A percentile compares a stretch with the other conserved stretches of the same genome.
phyloP scores from a whole-genome alignment of 2,113 vertebrate species.

The Pygathrix nemaeus region DNA sequence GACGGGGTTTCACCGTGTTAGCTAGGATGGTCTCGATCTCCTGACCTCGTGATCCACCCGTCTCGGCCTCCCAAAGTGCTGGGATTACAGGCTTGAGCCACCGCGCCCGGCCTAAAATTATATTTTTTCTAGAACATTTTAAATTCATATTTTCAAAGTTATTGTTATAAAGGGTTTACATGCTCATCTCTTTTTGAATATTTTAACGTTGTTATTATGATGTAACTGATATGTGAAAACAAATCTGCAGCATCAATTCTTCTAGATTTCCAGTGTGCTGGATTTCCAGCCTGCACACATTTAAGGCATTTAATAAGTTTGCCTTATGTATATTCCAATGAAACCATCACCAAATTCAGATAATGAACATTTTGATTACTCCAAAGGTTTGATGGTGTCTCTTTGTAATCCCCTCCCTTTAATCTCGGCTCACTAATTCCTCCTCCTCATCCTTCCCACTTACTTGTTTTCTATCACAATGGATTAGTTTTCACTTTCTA shows the following conservation, averaged over 20 bases:
- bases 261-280: too few species aligned
- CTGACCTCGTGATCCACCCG: too few species aligned
- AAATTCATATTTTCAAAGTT: background rate
- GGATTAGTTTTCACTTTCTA: background rate
- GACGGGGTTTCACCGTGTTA: too few species aligned
- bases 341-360: background rate
- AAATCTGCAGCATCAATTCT: too few species aligned
- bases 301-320: background rate
- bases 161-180: background rate
- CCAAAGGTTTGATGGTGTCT: background rate
- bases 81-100: too few species aligned
- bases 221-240: background rate
- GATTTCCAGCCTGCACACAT: background rate
- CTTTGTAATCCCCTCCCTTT: background rate
- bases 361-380: background rate
- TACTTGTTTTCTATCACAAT: background rate
- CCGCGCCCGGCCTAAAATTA: background rate
- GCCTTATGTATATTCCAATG: background rate
- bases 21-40: too few species aligned
- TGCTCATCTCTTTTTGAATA: background rate
- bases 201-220: background rate
- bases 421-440: background rate
- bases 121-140: background rate
- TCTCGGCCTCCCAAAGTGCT: too few species aligned
- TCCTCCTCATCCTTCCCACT: background rate